Base-by-base conservation (phyloP, 1,140 invertebrate genomes). In the Araneus ventricosus region DNA sequence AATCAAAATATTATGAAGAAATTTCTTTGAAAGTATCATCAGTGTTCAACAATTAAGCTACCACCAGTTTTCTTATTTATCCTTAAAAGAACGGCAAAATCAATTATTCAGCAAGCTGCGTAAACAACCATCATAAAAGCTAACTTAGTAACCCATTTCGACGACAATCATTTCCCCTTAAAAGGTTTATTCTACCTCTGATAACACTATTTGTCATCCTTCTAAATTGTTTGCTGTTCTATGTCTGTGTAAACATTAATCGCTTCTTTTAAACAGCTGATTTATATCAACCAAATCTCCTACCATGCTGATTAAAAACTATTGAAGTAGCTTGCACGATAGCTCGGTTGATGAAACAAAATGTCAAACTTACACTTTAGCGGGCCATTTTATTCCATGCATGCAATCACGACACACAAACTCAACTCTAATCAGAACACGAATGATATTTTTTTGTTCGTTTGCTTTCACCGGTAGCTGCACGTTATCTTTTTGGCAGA, bases 221-320 rank as follows among this genome's bases (percentile, higher is more conserved):
- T 24, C n/a, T n/a, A 39, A 52, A 27, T 10, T 67, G 24, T 67
- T 88, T 88, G n/a, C 39, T 41, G 8, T 82, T 10, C 37, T 59
- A 52, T 52, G 27, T 4, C 86, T 45, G 86, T 39, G 14, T n/a
- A 61, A 39, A 59, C 84, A 27, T n/a, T n/a, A 20, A 59, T 52
- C 45, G n/a, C 27, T 27, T 67, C 24, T 20, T 39, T 88, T 67
- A 27, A 88, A 88, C 86, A 88, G 86, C 86, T 67, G 86, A 67
- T 88, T 39, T 24, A 30, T 37, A 70, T 70, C 86, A 88, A 88
- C 22, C 27, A 5, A 75, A 37, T 30, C 70, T 14, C n/a, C 63
- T 67, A n/a, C 14, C 34, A 52, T 17, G 10, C 45, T 52, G 70
- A 75, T 75, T 34, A 75, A 45, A 45, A 52, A 82, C 22, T 20